phyloP scores from a whole-genome alignment of 2,888 invertebrate species.

The Latheticus oryzae region DNA sequence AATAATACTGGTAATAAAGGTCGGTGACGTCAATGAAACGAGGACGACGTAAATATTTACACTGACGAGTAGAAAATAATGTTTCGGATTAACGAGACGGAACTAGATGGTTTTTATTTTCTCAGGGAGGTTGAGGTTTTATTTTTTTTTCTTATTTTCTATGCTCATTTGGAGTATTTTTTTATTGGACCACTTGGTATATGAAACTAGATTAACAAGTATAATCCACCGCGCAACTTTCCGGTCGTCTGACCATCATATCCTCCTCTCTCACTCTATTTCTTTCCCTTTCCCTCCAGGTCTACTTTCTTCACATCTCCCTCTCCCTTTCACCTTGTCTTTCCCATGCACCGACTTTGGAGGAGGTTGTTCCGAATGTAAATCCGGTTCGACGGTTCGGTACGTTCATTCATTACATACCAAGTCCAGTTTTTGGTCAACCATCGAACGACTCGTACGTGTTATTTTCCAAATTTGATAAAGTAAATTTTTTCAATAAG shows the following conservation, averaged over 20 bases:
- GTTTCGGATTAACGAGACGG: conserved; percentile 5
- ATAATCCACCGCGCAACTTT: no score
- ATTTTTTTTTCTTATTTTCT: no score
- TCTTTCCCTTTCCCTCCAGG: conserved; percentile 29
- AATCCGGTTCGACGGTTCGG: conserved; percentile 40
- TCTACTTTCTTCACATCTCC: conserved; percentile 35
- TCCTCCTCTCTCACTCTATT: conserved; percentile 29
- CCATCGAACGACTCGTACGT: no score
- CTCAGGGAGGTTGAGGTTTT: no score
- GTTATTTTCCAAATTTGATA: no score
- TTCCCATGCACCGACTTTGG: conserved; percentile 32
- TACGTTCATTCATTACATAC: conserved; percentile 36
- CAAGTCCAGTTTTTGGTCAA: conserved; percentile 9
- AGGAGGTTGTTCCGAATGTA: conserved; percentile 37
- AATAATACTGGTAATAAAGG: conserved; percentile 11
- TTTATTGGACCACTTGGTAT: no score
- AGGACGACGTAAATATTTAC: conserved; percentile 20
- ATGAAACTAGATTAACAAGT: no score
- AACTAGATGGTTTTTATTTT: no score
- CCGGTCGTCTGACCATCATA: no score
- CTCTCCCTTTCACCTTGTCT: conserved; percentile 39
- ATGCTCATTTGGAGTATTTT: no score
- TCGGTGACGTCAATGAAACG: conserved; percentile 23
- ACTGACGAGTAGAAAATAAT: conserved; percentile 5
- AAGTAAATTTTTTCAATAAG: no score